These are phyloP conservation scores for Propithecus deckenii DNA, from an alignment of 2,797 vertebrate genomes.

Conservation along the genomic window DNA sequence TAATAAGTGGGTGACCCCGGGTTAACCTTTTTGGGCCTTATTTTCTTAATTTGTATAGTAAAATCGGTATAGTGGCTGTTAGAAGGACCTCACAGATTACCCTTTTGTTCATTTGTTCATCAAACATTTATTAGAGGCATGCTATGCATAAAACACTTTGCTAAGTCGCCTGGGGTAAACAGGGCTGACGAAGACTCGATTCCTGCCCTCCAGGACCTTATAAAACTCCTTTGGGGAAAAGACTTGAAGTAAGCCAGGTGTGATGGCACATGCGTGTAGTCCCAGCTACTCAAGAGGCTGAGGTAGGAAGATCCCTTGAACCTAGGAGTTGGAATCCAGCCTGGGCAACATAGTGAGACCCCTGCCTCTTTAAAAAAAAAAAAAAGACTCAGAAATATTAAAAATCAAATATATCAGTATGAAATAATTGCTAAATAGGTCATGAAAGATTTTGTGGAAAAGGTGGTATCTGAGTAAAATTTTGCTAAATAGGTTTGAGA, in stretches of 20 bases:
- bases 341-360: not conserved
- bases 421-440: not conserved
- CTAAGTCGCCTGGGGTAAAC: not conserved
- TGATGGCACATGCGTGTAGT: not conserved
- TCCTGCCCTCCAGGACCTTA: not conserved
- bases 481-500: not conserved
- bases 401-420: not conserved
- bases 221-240: not conserved
- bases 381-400: not conserved
- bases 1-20: not conserved
- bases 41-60: not conserved
- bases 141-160: not conserved
- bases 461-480: not conserved
- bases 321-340: not conserved
- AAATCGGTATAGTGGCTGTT: not conserved
- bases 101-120: conserved; percentile 11
- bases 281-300: not conserved
- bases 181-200: not conserved
- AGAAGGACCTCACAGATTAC: not conserved
- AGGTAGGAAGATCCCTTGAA: not conserved
- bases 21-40: not conserved
- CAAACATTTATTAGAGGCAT: not conserved
- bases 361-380: not conserved
- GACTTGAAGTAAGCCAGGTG: not conserved
- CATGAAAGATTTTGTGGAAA: not conserved